Conservation (phyloP, 1,140 invertebrate genomes). For the Batillaria attramentaria region DNA sequence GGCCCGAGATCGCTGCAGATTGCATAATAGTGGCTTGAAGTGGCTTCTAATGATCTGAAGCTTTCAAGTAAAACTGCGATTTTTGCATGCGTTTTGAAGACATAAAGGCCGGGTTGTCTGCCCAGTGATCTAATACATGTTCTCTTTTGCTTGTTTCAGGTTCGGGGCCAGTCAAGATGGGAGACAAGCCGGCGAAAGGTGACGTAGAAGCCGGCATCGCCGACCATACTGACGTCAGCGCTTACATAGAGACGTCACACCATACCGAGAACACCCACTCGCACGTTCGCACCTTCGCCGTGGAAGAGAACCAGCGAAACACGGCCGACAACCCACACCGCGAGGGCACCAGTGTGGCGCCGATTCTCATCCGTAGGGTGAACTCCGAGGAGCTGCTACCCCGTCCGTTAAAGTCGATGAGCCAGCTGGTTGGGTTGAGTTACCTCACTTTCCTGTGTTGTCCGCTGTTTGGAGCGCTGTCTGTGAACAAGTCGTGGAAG, state of each 20-base stretch:
- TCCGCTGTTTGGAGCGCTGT: background rate
- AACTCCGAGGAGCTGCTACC: slow-evolving; percentile 10
- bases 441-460: slow-evolving; percentile 11
- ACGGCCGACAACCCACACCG: background rate
- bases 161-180: no score
- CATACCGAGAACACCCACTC: background rate
- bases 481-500: slow-evolving; percentile 10
- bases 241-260: background rate
- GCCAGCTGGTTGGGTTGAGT: background rate
- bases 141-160: no score
- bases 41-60: no score
- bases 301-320: slow-evolving; percentile 10
- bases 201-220: no score
- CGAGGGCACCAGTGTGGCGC: background rate
- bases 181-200: no score
- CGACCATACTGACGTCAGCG: no score
- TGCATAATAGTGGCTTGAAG: no score
- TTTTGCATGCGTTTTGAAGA: no score
- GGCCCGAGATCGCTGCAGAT: no score
- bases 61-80: no score
- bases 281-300: background rate
- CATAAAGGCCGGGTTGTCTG: no score
- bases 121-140: no score
- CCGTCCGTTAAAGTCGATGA: background rate
- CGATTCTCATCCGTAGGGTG: slow-evolving; percentile 9